Evolutionary conservation across 2,888 invertebrate species (phyloP).

Genomic region (Pinctada fucata): DNA sequence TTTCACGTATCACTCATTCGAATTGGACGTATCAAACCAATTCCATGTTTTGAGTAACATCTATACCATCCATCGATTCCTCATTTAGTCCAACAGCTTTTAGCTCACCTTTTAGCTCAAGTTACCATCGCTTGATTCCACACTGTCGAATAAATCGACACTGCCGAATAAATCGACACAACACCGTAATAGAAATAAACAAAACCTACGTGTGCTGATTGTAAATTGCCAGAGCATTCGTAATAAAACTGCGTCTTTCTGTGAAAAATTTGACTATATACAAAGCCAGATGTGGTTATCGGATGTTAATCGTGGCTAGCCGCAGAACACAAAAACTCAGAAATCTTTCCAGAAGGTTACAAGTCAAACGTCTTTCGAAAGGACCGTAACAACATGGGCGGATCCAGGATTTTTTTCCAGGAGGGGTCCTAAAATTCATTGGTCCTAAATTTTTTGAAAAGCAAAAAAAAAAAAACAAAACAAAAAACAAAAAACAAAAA

Average conservation of each 20-base stretch:
- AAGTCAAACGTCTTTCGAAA: constrained; percentile 7
- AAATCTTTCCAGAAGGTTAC: constrained; percentile 18
- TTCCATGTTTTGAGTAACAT: constrained; percentile 11
- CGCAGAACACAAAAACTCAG: neutral
- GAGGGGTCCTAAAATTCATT: too few species aligned
- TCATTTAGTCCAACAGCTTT: constrained; percentile 13
- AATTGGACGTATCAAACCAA: constrained; percentile 4
- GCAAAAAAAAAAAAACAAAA: too few species aligned
- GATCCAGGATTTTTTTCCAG: too few species aligned
- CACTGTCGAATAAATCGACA: too few species aligned
- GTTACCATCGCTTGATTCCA: too few species aligned
- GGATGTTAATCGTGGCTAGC: constrained; percentile 2
- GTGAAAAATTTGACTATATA: constrained; percentile 3
- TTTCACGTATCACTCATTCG: neutral
- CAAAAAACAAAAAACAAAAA: too few species aligned
- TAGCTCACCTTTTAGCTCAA: constrained; percentile 1
- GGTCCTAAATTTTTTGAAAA: too few species aligned
- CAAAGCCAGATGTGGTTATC: constrained; percentile 13
- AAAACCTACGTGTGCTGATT: constrained; percentile 8
- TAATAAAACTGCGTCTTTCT: neutral
- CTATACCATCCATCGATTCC: constrained; percentile 15
- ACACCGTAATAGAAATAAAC: neutral
- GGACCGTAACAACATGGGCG: constrained; percentile 19
- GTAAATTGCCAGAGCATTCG: constrained; percentile 20
- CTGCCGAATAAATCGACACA: too few species aligned